phyloP scores from a whole-genome alignment of 30 jellyfish, hydroid and myxozoan genomes.

The Turritopsis dohrnii region DNA sequence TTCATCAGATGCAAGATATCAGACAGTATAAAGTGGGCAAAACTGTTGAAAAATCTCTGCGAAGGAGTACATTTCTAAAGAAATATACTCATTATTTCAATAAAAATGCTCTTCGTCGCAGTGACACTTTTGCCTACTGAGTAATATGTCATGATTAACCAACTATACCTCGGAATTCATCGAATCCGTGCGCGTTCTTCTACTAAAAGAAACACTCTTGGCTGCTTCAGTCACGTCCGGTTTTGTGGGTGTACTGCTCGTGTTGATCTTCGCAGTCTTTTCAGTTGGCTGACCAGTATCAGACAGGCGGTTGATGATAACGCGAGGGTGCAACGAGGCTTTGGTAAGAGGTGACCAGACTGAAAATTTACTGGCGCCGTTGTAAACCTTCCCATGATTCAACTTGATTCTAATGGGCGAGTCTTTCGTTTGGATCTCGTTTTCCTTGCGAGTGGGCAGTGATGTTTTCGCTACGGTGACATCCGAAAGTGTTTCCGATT shows the following conservation, averaged over 20 bases:
- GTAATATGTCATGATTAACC: too few relatives aligned
- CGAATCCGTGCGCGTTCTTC: not conserved
- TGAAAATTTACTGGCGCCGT: not conserved
- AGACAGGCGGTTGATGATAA: not conserved
- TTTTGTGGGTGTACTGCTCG: not conserved
- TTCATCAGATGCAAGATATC: too few relatives aligned
- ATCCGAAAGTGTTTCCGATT: not conserved
- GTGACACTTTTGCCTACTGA: not conserved
- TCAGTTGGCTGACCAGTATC: too few relatives aligned
- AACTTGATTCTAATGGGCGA: constrained; percentile 23
- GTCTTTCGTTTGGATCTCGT: constrained; percentile 3
- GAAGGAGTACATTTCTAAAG: too few relatives aligned
- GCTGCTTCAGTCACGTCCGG: not conserved
- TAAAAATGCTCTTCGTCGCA: not conserved
- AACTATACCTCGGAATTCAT: not conserved
- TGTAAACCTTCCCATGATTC: constrained; percentile 15
- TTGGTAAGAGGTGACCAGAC: constrained; percentile 29
- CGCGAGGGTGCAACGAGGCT: constrained; percentile 16
- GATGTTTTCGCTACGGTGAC: not conserved
- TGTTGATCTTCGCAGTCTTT: not conserved
- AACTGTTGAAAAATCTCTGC: too few relatives aligned
- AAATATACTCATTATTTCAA: too few relatives aligned
- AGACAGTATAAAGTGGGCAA: too few relatives aligned
- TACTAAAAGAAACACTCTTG: not conserved
- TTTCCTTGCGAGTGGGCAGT: not conserved